Evolutionary conservation across 2,797 vertebrate genomes (phyloP).

Genomic region (Melanogrammus aeglefinus): DNA sequence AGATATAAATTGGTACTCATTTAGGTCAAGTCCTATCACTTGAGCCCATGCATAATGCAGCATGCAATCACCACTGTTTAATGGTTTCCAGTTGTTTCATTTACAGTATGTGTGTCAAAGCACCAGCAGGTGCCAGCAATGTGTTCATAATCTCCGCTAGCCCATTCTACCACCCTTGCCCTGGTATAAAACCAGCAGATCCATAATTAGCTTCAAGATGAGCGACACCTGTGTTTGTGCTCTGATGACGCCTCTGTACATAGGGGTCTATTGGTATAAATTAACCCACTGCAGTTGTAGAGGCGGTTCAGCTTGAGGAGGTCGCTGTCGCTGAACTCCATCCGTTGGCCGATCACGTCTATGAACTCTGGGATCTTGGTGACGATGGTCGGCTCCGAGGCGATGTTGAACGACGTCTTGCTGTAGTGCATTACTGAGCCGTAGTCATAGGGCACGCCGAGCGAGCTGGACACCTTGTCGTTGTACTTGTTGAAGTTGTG

Average conservation of each 20-base stretch:
- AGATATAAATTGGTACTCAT: not conserved
- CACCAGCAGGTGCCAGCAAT: not conserved
- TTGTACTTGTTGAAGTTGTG: slow-evolving; percentile 78
- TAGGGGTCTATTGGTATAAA: not conserved
- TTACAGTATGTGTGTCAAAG: not conserved
- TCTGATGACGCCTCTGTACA: not conserved
- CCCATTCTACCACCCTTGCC: not conserved
- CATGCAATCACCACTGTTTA: not conserved
- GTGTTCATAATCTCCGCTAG: not conserved
- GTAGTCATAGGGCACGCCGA: slow-evolving; percentile 87
- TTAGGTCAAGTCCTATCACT: not conserved
- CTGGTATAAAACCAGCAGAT: not conserved
- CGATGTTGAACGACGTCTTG: slow-evolving; percentile 78
- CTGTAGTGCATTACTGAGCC: slow-evolving; percentile 90
- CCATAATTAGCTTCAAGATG: no score
- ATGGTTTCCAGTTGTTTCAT: not conserved
- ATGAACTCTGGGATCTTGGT: slow-evolving; percentile 80
- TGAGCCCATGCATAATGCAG: not conserved
- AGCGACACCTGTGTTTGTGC: no score
- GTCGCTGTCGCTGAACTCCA: slow-evolving; percentile 86
- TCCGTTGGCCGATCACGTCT: slow-evolving; percentile 85
- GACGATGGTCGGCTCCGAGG: slow-evolving; percentile 80
- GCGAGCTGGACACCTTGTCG: slow-evolving; percentile 69
- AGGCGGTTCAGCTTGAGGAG: slow-evolving; percentile 81
- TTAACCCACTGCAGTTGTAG: slow-evolving; percentile 86